Percentiles rank a stretch among this genome's conserved stretches.
Evolutionary conservation across 2,113 vertebrate species (phyloP).

Genomic region (Spheniscus mendiculus): DNA sequence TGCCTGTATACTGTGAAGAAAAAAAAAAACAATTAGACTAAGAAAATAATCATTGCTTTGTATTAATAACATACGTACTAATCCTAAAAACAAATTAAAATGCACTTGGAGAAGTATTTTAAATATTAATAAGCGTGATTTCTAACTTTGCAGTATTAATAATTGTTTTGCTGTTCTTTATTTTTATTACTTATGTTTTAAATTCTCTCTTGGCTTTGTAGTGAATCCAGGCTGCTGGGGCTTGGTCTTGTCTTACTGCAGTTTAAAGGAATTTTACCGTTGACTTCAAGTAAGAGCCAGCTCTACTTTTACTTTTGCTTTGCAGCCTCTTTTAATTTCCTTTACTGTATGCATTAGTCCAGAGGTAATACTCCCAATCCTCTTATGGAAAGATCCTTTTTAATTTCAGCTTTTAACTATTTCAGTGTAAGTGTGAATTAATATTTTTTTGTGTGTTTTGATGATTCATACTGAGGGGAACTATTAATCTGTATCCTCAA

Average conservation of each 20-base stretch:
- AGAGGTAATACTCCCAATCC: neutral
- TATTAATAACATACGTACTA: neutral
- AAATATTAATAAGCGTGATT: neutral
- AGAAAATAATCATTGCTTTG: neutral
- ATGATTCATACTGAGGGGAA: neutral
- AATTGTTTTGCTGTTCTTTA: neutral
- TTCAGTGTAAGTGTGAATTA: neutral
- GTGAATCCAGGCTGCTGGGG: neutral
- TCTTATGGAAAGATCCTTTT: neutral
- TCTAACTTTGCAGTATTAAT: neutral
- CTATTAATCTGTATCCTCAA: neutral
- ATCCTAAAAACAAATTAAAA: neutral
- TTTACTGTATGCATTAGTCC: neutral
- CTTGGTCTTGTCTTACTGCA: neutral
- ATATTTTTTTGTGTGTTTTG: neutral
- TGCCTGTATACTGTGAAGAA: neutral
- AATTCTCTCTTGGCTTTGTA: neutral
- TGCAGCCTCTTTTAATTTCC: slow-evolving; percentile 37
- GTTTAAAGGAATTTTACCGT: slow-evolving; percentile 19
- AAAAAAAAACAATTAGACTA: neutral
- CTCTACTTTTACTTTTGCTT: slow-evolving; percentile 44
- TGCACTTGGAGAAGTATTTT: neutral
- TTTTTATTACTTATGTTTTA: neutral
- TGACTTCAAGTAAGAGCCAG: neutral
- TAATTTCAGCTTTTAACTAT: neutral